Conservation (phyloP, 2,113 vertebrate genomes). For the Mellivora capensis region DNA sequence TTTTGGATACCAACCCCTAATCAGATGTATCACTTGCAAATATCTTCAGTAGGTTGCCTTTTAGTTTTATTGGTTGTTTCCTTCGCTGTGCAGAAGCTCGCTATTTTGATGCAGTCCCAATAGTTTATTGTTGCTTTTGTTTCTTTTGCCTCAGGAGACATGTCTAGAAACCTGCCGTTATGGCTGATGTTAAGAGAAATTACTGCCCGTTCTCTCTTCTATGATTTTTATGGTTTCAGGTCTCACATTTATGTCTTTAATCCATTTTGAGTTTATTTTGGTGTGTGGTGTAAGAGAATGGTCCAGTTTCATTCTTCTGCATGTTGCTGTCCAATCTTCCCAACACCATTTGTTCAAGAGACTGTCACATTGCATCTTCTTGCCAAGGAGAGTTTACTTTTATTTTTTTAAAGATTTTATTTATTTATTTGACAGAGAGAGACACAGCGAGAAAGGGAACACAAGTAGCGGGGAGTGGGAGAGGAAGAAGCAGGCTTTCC, state of each 20-base stretch:
- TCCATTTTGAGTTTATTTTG: not conserved
- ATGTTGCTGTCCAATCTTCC: not conserved
- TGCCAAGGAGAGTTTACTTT: not conserved
- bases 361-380: not conserved
- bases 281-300: not conserved
- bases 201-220: not conserved
- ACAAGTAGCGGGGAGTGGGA: too few species aligned
- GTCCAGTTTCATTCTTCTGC: not conserved
- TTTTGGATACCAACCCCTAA: not conserved
- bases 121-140: not conserved
- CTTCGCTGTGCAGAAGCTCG: not conserved
- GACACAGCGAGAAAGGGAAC: too few species aligned
- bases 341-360: not conserved
- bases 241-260: not conserved
- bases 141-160: not conserved
- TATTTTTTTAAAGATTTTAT: not conserved
- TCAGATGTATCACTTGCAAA: not conserved
- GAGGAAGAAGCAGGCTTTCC: too few species aligned
- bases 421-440: too few species aligned
- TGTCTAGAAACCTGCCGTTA: not conserved
- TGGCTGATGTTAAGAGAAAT: not conserved
- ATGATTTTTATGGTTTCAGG: not conserved
- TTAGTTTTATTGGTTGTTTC: not conserved
- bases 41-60: not conserved
- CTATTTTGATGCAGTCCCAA: not conserved